Conservation (phyloP, 2,113 vertebrate genomes). For the Monarcha castaneiventris region DNA sequence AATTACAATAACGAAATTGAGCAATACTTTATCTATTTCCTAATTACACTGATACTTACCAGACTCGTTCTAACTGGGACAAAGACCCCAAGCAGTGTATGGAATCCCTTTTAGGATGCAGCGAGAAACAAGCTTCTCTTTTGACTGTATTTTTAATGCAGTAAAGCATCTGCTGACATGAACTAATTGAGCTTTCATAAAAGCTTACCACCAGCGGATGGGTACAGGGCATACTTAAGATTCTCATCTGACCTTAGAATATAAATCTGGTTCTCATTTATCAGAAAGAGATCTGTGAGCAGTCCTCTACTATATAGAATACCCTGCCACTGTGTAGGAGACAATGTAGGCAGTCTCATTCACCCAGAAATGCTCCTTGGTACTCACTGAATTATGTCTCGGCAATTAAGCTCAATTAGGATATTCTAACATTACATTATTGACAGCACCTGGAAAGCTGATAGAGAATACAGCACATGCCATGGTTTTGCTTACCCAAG, state of each 20-base stretch:
- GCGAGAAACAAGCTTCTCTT: not conserved
- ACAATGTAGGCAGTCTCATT: not conserved
- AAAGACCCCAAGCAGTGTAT: not conserved
- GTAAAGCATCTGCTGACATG: not conserved
- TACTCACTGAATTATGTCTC: not conserved
- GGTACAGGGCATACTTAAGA: not conserved
- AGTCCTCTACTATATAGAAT: not conserved
- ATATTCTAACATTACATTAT: not conserved
- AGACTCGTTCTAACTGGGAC: not conserved
- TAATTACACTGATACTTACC: not conserved
- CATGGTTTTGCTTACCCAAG: slow-evolving; percentile 63
- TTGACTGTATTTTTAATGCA: not conserved
- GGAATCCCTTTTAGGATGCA: not conserved
- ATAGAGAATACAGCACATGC: not conserved
- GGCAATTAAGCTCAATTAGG: slow-evolving; percentile 23
- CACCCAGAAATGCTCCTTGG: not conserved
- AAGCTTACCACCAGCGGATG: not conserved
- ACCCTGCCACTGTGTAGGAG: not conserved
- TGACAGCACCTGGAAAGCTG: slow-evolving; percentile 38
- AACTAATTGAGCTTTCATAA: slow-evolving; percentile 2
- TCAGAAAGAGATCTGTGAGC: not conserved
- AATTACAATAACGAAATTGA: slow-evolving; percentile 23
- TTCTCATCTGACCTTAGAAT: not conserved
- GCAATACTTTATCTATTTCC: slow-evolving; percentile 8
- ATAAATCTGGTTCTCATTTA: not conserved